Base-by-base conservation (phyloP, 1,140 invertebrate genomes). In the Diachasmimorpha longicaudata region DNA sequence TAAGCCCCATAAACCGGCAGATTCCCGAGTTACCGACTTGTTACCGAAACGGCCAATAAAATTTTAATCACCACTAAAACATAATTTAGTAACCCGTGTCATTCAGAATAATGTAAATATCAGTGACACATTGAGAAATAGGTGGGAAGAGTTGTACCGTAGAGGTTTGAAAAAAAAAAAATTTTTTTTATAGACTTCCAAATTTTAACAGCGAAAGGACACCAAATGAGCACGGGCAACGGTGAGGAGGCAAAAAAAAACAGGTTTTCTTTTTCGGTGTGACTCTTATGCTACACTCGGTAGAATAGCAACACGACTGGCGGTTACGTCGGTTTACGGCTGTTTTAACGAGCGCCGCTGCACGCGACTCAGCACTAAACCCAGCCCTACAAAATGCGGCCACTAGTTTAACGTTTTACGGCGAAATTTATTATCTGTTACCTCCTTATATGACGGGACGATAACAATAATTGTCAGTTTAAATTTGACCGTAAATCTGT, bases 381-480 rank as follows among this genome's bases (percentile, higher is more conserved):
- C 25, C 84, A 85, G 80, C 85, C 84, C 85, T 88, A 88, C 88
- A 87, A 85, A 88, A 88, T 84, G 81, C 82, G 84, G 81, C 84
- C 86, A 88, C 86, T 88, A 88, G 85, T 87, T 88, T 83, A 86
- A 86, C 25, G 82, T 87, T 89, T 89, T 89, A 89, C 82, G 86
- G 81, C 81, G 80, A 80, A 85, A 88, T 89, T 89, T 89, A 89
- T 89, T 89, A 89, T 89, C 86, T 89, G 87, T 87, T 89, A 87
- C 84, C 86, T 88, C 83, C 86, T 89, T 87, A 87, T 86, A 88
- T 86, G 84, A 88, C 78, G 83, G 83, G 79, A 86, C 84, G 85
- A 89, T 89, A 88, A 87, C 81, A 87, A 88, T 89, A 85, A 89
- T 89, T 89, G 87, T 89, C 87, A 89, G 83, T 82, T 89, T 88